These are phyloP conservation scores for Bombus fervidus DNA, from an alignment of 1,140 invertebrate genomes.

Conservation along the genomic window DNA sequence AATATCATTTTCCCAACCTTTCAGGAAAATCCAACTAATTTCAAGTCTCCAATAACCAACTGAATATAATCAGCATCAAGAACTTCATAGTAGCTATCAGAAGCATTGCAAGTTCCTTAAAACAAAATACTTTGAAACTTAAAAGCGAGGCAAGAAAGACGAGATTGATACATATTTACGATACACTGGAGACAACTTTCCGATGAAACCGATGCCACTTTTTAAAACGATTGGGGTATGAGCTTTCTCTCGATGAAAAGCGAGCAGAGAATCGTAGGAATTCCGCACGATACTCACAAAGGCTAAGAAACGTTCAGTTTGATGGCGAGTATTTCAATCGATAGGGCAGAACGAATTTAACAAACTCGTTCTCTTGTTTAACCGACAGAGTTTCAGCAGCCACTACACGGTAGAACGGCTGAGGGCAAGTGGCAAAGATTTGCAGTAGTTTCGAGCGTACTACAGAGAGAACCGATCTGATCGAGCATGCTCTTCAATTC, in stretches of 20 bases:
- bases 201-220: not conserved
- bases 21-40: not conserved
- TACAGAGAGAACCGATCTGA: slow-evolving; percentile 37
- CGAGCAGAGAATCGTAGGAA: not conserved
- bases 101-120: not conserved
- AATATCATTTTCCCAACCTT: not conserved
- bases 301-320: not conserved
- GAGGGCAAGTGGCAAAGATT: slow-evolving; percentile 51
- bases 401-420: not conserved
- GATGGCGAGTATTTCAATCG: not conserved
- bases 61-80: not conserved
- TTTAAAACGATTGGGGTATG: not conserved
- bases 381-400: slow-evolving; percentile 29
- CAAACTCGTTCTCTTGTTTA: slow-evolving; percentile 47
- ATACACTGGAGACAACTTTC: not conserved
- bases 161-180: not conserved
- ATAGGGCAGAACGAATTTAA: slow-evolving; percentile 34
- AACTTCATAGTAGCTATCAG: not conserved
- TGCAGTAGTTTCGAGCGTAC: slow-evolving; percentile 50
- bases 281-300: not conserved
- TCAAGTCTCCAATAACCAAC: not conserved
- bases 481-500: slow-evolving; percentile 34
- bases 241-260: not conserved
- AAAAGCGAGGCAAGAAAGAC: not conserved
- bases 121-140: not conserved